Evolutionary conservation across 2,797 vertebrate genomes (phyloP), one percentile per base, ranked within the genome.

Genomic region (Sebastes alutus): DNA sequence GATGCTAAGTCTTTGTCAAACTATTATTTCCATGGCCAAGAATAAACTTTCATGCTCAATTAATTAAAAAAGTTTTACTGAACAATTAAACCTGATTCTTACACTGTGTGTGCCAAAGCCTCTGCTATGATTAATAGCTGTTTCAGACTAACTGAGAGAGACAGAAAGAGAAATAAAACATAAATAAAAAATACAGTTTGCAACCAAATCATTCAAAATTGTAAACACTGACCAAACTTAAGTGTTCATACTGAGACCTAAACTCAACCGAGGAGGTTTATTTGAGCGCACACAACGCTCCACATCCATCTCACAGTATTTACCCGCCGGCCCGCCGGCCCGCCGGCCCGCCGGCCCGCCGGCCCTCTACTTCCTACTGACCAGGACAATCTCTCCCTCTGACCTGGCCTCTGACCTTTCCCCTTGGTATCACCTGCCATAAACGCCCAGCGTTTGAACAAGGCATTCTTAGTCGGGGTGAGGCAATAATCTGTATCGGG

Each of bases 351-450:
- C 23, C 38, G 11, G 59, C 65, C 62, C 20, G 27, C 23, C 33
- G 11, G 59, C 68, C 11, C 46, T 84, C 84, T 64, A 78, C 87
- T 89, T 94, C 92, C 87, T 93, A 65, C 79, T 72, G 80, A 87
- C 86, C 78, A 77, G 76, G 54, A 85, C 84, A 72, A 81, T 85
- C 80, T 72, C 80, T 90, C 58, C 33, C 49, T 60, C 59, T 90
- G 83, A 80, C 89, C 85, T 61, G 79, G 61, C 87, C 85, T 87
- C 77, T 89, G 88, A 93, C 87, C 90, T 89, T 89, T 93, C 77
- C 80, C 89, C 92, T 85, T 32, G 16, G 75, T 88, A 94, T 94
- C 92, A 92, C 92, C 92, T 90, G 89, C 89, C 84, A 93, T 94
- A 94, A 94, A 94, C 4, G 65, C 4, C 66, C 80, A 42, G 52